Conservation (phyloP, 2,113 vertebrate genomes). For the Epinephelus cyanopodus region DNA sequence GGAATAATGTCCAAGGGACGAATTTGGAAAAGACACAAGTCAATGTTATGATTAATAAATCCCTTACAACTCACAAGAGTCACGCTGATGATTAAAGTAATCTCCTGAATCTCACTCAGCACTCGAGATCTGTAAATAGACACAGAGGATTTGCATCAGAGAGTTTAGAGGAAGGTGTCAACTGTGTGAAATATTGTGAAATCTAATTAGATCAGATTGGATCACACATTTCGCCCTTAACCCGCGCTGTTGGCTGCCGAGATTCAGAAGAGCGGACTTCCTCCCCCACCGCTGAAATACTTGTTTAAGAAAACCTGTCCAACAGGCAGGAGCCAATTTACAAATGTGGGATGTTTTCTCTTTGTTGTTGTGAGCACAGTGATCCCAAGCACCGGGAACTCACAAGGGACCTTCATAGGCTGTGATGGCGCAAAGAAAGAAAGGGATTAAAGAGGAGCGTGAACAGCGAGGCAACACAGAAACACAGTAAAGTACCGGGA, state of each 20-base stretch:
- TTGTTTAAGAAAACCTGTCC: conserved; percentile 69
- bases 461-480: conserved; percentile 60
- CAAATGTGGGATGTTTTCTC: conserved; percentile 73
- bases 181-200: conserved; percentile 30
- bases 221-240: conserved; percentile 37
- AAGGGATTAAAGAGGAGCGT: conserved; percentile 66
- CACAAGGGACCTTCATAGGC: conserved; percentile 65
- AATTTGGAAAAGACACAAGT: conserved; percentile 62
- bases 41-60: conserved; percentile 68
- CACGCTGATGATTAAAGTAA: conserved; percentile 49
- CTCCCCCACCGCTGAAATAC: conserved; percentile 44
- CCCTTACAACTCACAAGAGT: conserved; percentile 45
- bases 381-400: conserved; percentile 55
- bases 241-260: conserved; percentile 33
- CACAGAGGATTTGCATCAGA: conserved; percentile 25
- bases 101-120: conserved; percentile 39
- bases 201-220: conserved; percentile 47
- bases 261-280: conserved; percentile 37
- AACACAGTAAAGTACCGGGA: conserved; percentile 54
- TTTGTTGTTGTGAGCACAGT: conserved; percentile 75
- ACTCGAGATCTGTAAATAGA: conserved; percentile 16
- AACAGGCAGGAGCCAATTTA: conserved; percentile 71
- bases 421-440: conserved; percentile 49
- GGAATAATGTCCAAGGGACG: conserved; percentile 18
- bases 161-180: conserved; percentile 29